Base-by-base conservation (phyloP, 2,888 invertebrate genomes). In the Agrotis ipsilon region DNA sequence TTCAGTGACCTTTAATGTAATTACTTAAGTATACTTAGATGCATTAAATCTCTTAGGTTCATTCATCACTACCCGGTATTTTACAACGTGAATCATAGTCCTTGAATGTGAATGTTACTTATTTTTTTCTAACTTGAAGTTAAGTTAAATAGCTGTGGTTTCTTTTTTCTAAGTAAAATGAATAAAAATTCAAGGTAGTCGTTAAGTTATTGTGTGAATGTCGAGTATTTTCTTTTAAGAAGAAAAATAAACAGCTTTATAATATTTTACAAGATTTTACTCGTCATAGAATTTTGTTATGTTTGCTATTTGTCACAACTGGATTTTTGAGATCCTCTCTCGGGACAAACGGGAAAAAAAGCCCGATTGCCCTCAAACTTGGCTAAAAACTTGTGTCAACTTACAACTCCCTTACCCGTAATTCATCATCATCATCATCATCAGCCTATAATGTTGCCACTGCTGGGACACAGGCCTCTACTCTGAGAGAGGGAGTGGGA, bases 61-160 rank as follows among this genome's bases (percentile, higher is more conserved):
- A 73, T 48, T 74, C 19, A 24, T 73, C 54, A 73, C 19, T 54
- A 43, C 18, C 19, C 19, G 21, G 13, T 52, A 14, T 13, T 54
- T 14, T 27, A 54, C 18, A 11, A 21, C 39, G 58, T 68, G 46
- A 68, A 75, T 72, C 58, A 68, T 48, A 32, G 52, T 1, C 6
- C 9, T 19, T 19, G n/a, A 67, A 72, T 75, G 68, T 45, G 68
- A 58, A 75, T 46, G 72, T 27, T 14, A 32, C 5, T 19, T 11
- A 0, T 13, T 72, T 72, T 54, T 64, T 45, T 64, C 72, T 24
- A 13, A 11, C 24, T 24, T 46, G 1, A 13, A 13, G 18, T 54
- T 39, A 54, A 16, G 7, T 19, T 43, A n/a, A 13, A 43, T 51
- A 11, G n/a, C 43, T 49, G 55, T 39, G 51, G 46, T 67, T 58